These are phyloP conservation scores for Bombus turneri DNA, from an alignment of 1,140 invertebrate genomes.

Conservation along the genomic window DNA sequence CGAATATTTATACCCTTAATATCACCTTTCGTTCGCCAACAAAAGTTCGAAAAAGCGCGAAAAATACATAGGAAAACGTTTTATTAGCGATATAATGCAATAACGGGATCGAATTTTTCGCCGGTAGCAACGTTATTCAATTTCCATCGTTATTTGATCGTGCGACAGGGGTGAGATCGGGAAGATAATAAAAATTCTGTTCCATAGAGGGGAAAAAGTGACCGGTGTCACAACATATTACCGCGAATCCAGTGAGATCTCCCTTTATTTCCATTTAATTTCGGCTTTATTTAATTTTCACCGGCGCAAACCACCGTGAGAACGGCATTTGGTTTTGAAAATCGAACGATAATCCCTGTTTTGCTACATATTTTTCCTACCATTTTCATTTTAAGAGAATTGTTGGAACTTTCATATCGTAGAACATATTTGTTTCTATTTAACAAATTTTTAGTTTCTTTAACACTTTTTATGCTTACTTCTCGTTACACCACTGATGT, in stretches of 20 bases:
- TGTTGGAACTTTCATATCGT: background rate
- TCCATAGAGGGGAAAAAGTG: slow-evolving; percentile 1
- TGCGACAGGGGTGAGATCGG: background rate
- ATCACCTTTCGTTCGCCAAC: background rate
- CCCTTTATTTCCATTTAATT: slow-evolving; percentile 40
- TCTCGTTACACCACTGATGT: no score
- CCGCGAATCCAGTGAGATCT: background rate
- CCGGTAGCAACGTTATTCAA: slow-evolving; percentile 41
- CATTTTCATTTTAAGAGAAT: background rate
- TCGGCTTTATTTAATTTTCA: slow-evolving; percentile 21
- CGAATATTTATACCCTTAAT: background rate
- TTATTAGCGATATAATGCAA: slow-evolving; percentile 41
- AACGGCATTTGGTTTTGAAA: background rate
- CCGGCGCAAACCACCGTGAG: background rate
- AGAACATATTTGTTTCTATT: background rate
- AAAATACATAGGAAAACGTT: slow-evolving; percentile 27
- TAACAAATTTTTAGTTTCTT: background rate
- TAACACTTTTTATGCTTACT: background rate
- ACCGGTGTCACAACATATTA: slow-evolving; percentile 34
- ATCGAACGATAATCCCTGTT: background rate
- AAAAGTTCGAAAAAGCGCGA: background rate
- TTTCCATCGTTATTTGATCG: slow-evolving; percentile 47
- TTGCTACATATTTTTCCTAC: no score
- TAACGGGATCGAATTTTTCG: slow-evolving; percentile 26
- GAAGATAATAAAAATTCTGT: slow-evolving; percentile 32